phyloP scores from a whole-genome alignment of 2,888 invertebrate species.

The Chromoteleia sp. region DNA sequence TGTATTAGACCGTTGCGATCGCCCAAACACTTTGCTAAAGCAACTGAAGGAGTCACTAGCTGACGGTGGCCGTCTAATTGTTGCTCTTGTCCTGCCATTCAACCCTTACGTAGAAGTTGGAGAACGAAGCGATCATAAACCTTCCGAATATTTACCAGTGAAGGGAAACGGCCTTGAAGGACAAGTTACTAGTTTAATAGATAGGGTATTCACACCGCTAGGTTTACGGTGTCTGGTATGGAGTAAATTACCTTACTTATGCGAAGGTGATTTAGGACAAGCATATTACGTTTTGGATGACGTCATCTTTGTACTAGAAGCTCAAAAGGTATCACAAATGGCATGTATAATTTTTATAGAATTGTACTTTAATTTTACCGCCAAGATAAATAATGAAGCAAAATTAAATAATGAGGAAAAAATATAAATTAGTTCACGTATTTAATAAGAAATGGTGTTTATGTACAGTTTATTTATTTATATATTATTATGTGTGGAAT shows the following conservation, averaged over 20 bases:
- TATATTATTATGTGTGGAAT: too few relatives aligned
- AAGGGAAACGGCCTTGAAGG: slow-evolving; percentile 90
- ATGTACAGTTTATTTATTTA: too few relatives aligned
- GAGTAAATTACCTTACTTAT: slow-evolving; percentile 97
- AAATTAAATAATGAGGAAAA: too few relatives aligned
- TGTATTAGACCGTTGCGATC: slow-evolving; percentile 96
- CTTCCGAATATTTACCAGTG: slow-evolving; percentile 89
- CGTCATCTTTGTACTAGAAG: slow-evolving; percentile 92
- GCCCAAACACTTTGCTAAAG: slow-evolving; percentile 91
- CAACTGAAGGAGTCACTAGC: slow-evolving; percentile 90
- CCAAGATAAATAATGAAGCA: too few relatives aligned
- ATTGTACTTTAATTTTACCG: too few relatives aligned
- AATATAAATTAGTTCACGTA: too few relatives aligned
- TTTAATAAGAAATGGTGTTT: too few relatives aligned
- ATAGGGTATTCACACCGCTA: slow-evolving; percentile 87
- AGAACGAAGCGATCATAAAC: slow-evolving; percentile 89
- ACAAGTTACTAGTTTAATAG: slow-evolving; percentile 91
- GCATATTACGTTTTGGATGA: slow-evolving; percentile 97
- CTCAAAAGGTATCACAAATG: slow-evolving; percentile 70
- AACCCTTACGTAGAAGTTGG: slow-evolving; percentile 97
- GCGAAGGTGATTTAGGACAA: slow-evolving; percentile 97
- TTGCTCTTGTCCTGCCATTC: slow-evolving; percentile 97
- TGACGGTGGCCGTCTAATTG: slow-evolving; percentile 90
- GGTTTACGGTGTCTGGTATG: slow-evolving; percentile 93
- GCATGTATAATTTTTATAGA: too few relatives aligned